phyloP scores from a whole-genome alignment of 2,888 invertebrate species.

The Dorcus parallelipipedus region DNA sequence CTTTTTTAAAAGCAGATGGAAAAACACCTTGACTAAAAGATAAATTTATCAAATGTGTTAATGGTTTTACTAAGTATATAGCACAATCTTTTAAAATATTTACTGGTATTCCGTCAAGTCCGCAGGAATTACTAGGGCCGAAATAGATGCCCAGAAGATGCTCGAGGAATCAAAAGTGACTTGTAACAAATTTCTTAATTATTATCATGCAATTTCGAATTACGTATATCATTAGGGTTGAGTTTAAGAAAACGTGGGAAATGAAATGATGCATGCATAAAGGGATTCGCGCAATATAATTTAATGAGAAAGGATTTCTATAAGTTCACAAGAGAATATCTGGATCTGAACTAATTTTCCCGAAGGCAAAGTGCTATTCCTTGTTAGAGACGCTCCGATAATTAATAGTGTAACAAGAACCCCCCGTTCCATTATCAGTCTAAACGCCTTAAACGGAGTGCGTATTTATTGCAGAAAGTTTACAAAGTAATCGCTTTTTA shows the following conservation, averaged over 20 bases:
- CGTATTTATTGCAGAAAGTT: not conserved
- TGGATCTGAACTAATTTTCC: conserved; percentile 14
- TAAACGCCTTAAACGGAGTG: conserved; percentile 12
- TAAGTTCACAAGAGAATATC: conserved; percentile 6
- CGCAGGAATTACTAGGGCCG: too few relatives aligned
- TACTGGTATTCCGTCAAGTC: too few relatives aligned
- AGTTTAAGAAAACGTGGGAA: not conserved
- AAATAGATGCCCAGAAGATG: too few relatives aligned
- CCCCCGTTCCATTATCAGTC: conserved; percentile 9
- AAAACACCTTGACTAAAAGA: too few relatives aligned
- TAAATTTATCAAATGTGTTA: too few relatives aligned
- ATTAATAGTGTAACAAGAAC: conserved; percentile 15
- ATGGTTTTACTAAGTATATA: too few relatives aligned
- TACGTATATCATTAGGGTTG: too few relatives aligned
- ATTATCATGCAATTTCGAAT: too few relatives aligned
- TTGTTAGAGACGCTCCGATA: conserved; percentile 15
- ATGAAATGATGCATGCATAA: not conserved
- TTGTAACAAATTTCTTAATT: too few relatives aligned
- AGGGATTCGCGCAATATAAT: not conserved
- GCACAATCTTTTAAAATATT: too few relatives aligned
- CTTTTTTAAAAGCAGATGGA: too few relatives aligned
- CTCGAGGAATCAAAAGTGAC: too few relatives aligned
- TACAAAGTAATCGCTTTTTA: conserved; percentile 34
- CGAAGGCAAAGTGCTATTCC: conserved; percentile 13
- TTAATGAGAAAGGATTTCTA: not conserved